These are phyloP conservation scores for Cotesia glomerata DNA, from an alignment of 1,140 invertebrate genomes.

Conservation along the genomic window DNA sequence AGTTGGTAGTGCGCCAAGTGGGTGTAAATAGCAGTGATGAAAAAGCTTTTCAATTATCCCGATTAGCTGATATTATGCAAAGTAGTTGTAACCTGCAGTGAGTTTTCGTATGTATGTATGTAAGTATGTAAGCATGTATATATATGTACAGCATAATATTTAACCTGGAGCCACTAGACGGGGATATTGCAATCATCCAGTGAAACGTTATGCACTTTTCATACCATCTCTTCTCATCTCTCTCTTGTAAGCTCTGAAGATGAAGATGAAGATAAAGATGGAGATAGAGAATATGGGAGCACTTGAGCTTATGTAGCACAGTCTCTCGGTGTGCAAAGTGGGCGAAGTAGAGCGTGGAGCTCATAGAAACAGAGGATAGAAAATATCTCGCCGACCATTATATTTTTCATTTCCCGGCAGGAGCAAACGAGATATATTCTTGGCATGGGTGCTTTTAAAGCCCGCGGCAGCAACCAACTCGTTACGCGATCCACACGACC, in stretches of 20 bases:
- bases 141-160: neutral
- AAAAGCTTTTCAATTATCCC: constrained; percentile 22
- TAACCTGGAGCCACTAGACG: too few species aligned
- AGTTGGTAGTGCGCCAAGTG: neutral
- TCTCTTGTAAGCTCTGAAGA: neutral
- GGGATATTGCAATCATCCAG: constrained; percentile 17
- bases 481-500: constrained; percentile 31
- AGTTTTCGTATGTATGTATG: too few species aligned
- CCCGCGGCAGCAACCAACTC: constrained; percentile 27
- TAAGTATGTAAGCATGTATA: too few species aligned
- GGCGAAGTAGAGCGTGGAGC: neutral
- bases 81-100: neutral
- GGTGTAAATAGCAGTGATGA: neutral
- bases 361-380: neutral
- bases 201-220: constrained; percentile 4
- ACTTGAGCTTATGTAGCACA: too few species aligned
- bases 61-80: constrained; percentile 13
- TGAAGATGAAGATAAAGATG: too few species aligned
- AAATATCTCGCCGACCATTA: neutral
- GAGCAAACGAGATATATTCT: constrained; percentile 8
- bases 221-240: neutral
- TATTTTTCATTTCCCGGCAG: constrained; percentile 13
- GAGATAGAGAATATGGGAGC: too few species aligned
- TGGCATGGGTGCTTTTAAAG: constrained; percentile 1
- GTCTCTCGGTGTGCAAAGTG: neutral